Percentiles rank a stretch among this genome's conserved stretches.
phyloP scores from a whole-genome alignment of 2,797 vertebrate species.

The Hybognathus amarus region DNA sequence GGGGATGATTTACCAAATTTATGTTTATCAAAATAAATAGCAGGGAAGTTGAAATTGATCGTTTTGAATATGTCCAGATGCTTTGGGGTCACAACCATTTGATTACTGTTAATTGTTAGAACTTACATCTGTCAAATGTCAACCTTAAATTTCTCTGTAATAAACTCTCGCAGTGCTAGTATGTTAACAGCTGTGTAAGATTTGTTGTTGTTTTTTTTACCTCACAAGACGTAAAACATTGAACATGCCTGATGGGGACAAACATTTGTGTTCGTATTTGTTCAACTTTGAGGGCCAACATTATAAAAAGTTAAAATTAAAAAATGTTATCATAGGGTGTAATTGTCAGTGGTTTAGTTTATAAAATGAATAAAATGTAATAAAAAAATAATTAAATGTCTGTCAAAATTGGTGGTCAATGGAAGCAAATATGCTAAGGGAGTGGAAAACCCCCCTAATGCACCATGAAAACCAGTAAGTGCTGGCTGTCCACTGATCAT shows the following conservation, averaged over 20 bases:
- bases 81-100: neutral
- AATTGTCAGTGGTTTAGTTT: neutral
- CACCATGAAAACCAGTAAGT: neutral
- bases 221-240: neutral
- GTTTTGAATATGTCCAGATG: neutral
- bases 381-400: too few relatives aligned
- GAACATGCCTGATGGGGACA: neutral
- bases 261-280: neutral
- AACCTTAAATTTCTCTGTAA: neutral
- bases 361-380: too few relatives aligned
- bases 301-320: neutral
- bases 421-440: too few relatives aligned
- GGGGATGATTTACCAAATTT: neutral
- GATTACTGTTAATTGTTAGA: neutral
- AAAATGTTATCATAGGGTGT: neutral
- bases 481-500: neutral
- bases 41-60: neutral
- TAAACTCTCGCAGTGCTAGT: neutral
- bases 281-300: neutral
- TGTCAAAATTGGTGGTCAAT: neutral
- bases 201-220: neutral
- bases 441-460: neutral
- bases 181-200: neutral
- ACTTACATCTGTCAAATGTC: conserved; percentile 2
- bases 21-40: neutral